Evolutionary conservation across 2,888 invertebrate genomes (phyloP).

Genomic region (Sinhomidia bicolor): DNA sequence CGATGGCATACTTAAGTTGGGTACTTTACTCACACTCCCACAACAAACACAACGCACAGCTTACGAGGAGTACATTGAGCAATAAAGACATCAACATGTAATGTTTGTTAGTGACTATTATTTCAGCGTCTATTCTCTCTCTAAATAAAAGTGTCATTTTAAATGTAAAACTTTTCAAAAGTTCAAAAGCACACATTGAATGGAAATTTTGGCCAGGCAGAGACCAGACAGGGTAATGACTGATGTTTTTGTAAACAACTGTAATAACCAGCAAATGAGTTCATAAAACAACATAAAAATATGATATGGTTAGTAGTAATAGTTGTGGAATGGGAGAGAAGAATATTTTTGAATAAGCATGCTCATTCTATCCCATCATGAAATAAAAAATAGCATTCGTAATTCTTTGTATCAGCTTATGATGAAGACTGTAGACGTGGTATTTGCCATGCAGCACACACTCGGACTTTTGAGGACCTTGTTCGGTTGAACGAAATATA

Average conservation of each 20-base stretch:
- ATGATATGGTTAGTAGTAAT: no score
- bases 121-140: neutral
- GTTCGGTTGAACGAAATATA: no score
- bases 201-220: neutral
- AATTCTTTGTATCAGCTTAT: no score
- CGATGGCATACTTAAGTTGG: neutral
- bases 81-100: neutral
- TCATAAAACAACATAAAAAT: neutral
- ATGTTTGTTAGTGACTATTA: neutral
- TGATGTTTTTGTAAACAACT: slow-evolving; percentile 37
- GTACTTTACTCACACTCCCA: neutral
- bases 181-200: neutral
- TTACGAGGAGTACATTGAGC: neutral
- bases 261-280: neutral
- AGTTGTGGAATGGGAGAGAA: no score
- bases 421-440: no score
- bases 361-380: no score
- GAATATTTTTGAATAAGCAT: no score
- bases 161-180: neutral
- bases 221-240: slow-evolving; percentile 40
- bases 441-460: no score
- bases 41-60: neutral
- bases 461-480: neutral
- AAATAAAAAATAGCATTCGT: no score
- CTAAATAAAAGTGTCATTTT: neutral